Percentiles rank a stretch among this genome's conserved stretches.
These are phyloP conservation scores for Tridacna gigas DNA, from an alignment of 2,888 invertebrate species.

Conservation along the genomic window DNA sequence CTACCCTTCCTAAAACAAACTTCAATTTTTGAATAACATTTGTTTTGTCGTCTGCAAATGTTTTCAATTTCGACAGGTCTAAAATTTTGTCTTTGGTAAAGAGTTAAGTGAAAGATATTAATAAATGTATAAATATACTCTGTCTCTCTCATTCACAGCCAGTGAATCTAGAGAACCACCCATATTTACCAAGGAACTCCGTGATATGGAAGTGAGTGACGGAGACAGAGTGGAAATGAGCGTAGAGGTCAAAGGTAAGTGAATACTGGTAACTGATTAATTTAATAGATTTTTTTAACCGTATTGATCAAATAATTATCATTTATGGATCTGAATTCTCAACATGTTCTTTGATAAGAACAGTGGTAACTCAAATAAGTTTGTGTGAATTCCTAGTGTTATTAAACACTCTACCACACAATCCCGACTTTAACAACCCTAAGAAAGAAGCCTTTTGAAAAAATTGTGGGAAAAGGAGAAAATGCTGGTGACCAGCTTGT, in stretches of 20 bases:
- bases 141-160: conserved; percentile 31
- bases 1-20: no score
- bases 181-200: conserved; percentile 90
- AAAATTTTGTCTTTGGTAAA: neutral
- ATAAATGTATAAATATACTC: neutral
- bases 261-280: neutral
- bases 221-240: conserved; percentile 93
- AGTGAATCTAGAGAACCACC: conserved; percentile 86
- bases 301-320: neutral
- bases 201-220: conserved; percentile 93
- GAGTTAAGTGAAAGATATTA: no score
- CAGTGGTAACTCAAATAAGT: no score
- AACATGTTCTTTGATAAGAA: no score
- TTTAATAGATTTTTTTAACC: neutral
- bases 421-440: no score
- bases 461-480: neutral
- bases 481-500: neutral
- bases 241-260: conserved; percentile 81
- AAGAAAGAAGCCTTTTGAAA: neutral
- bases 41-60: no score
- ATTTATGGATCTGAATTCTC: neutral
- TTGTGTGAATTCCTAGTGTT: no score
- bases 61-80: no score
- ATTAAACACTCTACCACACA: no score
- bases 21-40: no score